These are phyloP conservation scores for Delichon dasypus DNA, from an alignment of 2,797 vertebrate species.

Conservation along the genomic window DNA sequence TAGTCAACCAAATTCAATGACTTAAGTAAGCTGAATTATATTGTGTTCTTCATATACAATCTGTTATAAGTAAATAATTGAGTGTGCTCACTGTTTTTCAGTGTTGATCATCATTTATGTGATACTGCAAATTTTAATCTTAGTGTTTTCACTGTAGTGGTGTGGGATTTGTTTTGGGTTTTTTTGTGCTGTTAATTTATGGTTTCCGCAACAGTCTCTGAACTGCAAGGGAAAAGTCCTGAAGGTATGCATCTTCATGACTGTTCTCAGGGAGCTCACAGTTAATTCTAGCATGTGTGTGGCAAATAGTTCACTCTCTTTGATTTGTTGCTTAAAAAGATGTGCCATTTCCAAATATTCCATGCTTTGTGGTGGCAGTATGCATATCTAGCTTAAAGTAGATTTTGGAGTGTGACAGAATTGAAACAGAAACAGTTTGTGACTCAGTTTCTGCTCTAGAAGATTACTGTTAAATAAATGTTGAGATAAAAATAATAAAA, in stretches of 20 bases:
- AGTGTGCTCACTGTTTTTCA: background rate
- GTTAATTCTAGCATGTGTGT: background rate
- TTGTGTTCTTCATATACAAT: background rate
- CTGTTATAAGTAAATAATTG: background rate
- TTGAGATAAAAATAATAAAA: background rate
- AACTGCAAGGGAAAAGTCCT: background rate
- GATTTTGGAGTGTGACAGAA: background rate
- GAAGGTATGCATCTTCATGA: background rate
- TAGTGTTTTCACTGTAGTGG: background rate
- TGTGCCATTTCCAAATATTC: background rate
- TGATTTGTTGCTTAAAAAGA: background rate
- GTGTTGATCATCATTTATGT: background rate
- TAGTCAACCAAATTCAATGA: background rate
- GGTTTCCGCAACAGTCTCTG: background rate
- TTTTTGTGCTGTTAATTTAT: too few species aligned
- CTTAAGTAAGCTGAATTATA: background rate
- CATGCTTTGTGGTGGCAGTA: background rate
- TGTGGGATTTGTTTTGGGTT: too few species aligned
- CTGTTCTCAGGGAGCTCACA: background rate
- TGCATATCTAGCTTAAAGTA: background rate
- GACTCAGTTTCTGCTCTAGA: background rate
- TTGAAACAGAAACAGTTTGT: background rate
- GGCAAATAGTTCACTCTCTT: conserved; percentile 1
- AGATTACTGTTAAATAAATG: background rate
- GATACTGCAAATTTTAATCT: background rate